phyloP scores from a whole-genome alignment of 2,888 invertebrate species.

The Agrilus cyanescens region DNA sequence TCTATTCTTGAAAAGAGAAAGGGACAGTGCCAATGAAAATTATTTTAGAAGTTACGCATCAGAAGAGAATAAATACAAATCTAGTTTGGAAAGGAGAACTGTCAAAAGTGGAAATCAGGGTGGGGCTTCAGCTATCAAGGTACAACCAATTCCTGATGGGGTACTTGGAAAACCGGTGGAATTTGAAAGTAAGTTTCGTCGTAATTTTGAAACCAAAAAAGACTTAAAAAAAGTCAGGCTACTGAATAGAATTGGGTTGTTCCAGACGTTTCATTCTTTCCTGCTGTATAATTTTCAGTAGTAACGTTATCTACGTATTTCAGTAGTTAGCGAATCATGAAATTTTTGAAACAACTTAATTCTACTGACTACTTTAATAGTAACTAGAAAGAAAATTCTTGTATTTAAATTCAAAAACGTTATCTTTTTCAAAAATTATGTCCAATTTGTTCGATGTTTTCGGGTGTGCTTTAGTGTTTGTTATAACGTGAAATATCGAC shows the following conservation, averaged over 20 bases:
- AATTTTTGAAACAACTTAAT: too few species aligned
- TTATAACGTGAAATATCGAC: background rate
- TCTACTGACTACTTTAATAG: too few species aligned
- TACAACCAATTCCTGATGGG: constrained; percentile 78
- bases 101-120: constrained; percentile 42
- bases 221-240: background rate
- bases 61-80: constrained; percentile 24
- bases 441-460: too few species aligned
- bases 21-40: constrained; percentile 20
- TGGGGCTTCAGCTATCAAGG: constrained; percentile 76
- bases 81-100: constrained; percentile 16
- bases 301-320: too few species aligned
- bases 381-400: too few species aligned
- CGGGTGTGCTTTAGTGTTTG: too few species aligned
- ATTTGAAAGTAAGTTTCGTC: constrained; percentile 72
- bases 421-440: too few species aligned
- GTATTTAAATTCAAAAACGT: too few species aligned
- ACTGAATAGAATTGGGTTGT: background rate
- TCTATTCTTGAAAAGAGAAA: constrained; percentile 21
- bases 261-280: background rate
- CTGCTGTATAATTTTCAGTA: background rate
- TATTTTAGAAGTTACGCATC: constrained; percentile 24
- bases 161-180: constrained; percentile 84
- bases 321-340: too few species aligned
- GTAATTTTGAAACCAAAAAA: background rate